phyloP scores from a whole-genome alignment of 1,140 invertebrate species.

The Saccostrea echinata region DNA sequence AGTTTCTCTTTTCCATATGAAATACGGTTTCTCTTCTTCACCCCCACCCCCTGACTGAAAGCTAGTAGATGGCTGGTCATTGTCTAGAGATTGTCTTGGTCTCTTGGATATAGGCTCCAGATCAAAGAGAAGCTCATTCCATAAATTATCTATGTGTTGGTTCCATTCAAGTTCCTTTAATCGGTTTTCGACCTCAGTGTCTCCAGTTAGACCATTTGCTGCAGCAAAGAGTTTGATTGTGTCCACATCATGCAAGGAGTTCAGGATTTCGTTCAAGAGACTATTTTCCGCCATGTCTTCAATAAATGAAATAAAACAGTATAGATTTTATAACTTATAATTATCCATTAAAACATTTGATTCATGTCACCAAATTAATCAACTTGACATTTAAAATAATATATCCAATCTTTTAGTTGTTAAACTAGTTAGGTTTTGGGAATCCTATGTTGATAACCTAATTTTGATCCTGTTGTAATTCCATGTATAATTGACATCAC shows the following conservation, averaged over 20 bases:
- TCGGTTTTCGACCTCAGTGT: not conserved
- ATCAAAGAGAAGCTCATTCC: not conserved
- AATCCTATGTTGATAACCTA: not conserved
- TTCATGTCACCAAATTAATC: too few species aligned
- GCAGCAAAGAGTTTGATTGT: not conserved
- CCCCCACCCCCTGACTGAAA: not conserved
- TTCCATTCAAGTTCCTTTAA: not conserved
- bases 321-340: not conserved
- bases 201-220: conserved; percentile 5
- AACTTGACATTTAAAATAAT: not conserved
- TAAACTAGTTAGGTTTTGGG: not conserved
- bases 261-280: conserved; percentile 20
- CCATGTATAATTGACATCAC: not conserved
- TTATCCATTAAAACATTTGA: too few species aligned
- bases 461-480: not conserved
- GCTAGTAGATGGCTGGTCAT: conserved; percentile 18
- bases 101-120: not conserved
- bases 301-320: not conserved
- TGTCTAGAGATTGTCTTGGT: not conserved
- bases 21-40: conserved; percentile 23
- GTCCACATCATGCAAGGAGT: not conserved
- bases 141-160: not conserved
- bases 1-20: conserved; percentile 21
- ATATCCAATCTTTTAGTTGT: not conserved
- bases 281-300: conserved; percentile 8